Base-by-base conservation (phyloP, 2,797 vertebrate genomes). In the Phataginus tricuspis region DNA sequence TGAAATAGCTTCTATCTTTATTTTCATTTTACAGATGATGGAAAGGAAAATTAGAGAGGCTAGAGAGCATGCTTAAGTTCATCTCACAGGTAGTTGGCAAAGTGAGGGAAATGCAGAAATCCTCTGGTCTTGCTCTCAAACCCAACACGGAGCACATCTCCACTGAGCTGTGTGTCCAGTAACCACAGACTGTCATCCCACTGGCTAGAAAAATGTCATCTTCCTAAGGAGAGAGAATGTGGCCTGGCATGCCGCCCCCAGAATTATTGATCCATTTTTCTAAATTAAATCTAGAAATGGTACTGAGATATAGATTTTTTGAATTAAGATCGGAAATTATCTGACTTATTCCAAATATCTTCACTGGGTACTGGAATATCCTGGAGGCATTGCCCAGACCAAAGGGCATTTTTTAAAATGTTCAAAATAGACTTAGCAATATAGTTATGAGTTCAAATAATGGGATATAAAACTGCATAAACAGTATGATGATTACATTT, bases 321-420 rank as follows among this genome's bases (percentile, higher is more conserved):
- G 55, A 92, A 51, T 86, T 89, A 92, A 84, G n/a, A 55, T 53
- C 90, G 29, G 61, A 94, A 87, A 87, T 66, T 34, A 71, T 34
- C 66, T 55, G 15, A 11, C 75, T 64, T 45, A 75, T 39, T 14
- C 31, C 27, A 49, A 63, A 29, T 53, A 57, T 3, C 27, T 53
- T 95, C 51, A 59, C n/a, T 12, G 34, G 64, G 18, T 9, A 13
- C 25, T 66, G 0, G 42, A 87, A 74, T 75, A 61, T 5, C 37
- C 37, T 75, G 63, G n/a, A 90, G 57, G 37, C 23, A 42, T 42
- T 94, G 34, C 15, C 29, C 45, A 63, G 31, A 42, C 10, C 9
- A 53, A 77, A 78, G 8, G 13, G 16, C 5, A 34, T 42, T 79
- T 80, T 64, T 77, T 72, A 55, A 29, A 94, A 8, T 23, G 78